Percentiles rank a stretch among this genome's conserved stretches.
phyloP scores from a whole-genome alignment of 2,797 vertebrate genomes.

The Cirrhinus molitorella region DNA sequence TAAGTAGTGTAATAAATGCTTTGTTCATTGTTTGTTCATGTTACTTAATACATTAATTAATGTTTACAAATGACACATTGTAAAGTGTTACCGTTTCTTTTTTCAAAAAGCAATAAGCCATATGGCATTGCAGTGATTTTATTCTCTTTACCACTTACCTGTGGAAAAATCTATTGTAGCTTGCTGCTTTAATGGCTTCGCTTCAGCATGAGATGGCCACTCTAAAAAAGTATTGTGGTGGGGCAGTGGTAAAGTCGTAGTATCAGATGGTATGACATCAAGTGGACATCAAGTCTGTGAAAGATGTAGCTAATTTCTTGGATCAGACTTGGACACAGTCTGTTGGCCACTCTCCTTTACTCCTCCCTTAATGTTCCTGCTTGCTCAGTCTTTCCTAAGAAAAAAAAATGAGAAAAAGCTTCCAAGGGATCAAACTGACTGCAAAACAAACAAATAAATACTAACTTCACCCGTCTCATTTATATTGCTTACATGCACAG shows the following conservation, averaged over 20 bases:
- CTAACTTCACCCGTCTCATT: neutral
- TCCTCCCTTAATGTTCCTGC: neutral
- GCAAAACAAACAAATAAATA: conserved; percentile 25
- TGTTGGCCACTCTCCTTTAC: conserved; percentile 2
- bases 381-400: conserved; percentile 47
- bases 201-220: neutral
- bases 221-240: neutral
- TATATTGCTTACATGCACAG: conserved; percentile 1
- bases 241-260: neutral
- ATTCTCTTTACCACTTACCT: neutral
- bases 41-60: no score
- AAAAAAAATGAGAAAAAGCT: neutral
- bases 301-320: neutral
- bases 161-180: neutral
- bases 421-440: conserved; percentile 2
- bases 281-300: neutral
- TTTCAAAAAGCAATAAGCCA: neutral
- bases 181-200: no score
- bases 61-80: no score
- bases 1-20: no score
- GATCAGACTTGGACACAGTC: conserved; percentile 14
- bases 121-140: neutral
- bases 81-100: neutral
- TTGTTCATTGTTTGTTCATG: no score
- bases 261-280: neutral